Base-by-base conservation (phyloP, 2,888 invertebrate species). In the Cheiracanthium punctorium region DNA sequence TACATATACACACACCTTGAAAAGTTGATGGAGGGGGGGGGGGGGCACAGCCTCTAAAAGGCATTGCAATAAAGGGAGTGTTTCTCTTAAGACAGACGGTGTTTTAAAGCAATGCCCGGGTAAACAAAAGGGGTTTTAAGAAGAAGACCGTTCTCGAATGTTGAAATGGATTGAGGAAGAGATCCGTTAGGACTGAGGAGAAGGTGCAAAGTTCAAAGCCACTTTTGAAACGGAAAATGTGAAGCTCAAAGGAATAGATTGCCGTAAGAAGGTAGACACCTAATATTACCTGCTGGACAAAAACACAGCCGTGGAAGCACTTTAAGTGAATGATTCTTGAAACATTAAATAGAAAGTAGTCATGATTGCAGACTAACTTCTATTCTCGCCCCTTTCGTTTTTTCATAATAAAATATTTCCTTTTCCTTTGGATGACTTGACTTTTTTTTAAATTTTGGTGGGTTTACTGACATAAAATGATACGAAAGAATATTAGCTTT, bases 1-100 rank as follows among this genome's bases (percentile, higher is more conserved):
- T 80, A 24, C 41, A 64, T 30, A 75, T 65, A 64, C 75, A 75
- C 75, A 64, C 75, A 75, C 75, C 75, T 75, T 41, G 64, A n/a
- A 65, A 65, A 58, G 20, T 33, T n/a, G 37, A 64, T 37, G 28
- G 65, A 17, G n/a, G n/a, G 32, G 29, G 52, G 17, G 29, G 29
- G 10, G 4, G 37, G 4, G 10, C 10, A 37, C 17, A 30, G 67
- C 30, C 28, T 37, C 10, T 24, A 69, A 69, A 69, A 71, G 43
- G 29, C 71, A 71, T 28, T 32, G 30, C 75, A 75, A 65, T 65
- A 65, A 75, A 65, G 41, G 64, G 75, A 41, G 37, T 37, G 28
- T 64, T 75, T 75, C 43, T 33, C 24, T 33, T n/a, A n/a, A 69
- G 33, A 37, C 69, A 30, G 58, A 58, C 58, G n/a, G 20, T 37